A percentile compares a stretch with the other conserved stretches of the same genome.
Conservation (phyloP, 2,113 vertebrate genomes). For the Struthio camelus region DNA sequence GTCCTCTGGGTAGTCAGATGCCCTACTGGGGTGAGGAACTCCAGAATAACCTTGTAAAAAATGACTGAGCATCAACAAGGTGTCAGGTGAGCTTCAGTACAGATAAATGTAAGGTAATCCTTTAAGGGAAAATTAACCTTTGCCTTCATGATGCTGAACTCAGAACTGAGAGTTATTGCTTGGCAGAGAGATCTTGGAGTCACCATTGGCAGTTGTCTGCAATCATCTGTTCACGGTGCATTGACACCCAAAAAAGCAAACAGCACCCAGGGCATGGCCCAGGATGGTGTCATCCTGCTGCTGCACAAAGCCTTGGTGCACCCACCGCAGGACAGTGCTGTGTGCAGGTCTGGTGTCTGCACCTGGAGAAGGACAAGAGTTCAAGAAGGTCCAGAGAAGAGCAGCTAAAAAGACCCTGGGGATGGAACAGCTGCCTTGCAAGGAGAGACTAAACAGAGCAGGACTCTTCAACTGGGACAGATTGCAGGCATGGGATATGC, state of each 20-base stretch:
- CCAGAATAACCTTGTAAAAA: slow-evolving; percentile 43
- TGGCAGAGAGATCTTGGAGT: neutral
- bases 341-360: neutral
- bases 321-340: neutral
- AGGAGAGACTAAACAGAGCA: neutral
- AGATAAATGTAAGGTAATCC: neutral
- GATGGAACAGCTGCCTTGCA: neutral
- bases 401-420: neutral
- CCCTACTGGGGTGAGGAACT: neutral
- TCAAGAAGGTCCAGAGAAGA: neutral
- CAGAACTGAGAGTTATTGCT: neutral
- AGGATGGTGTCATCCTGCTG: neutral
- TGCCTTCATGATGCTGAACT: neutral
- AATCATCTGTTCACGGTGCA: accelerated
- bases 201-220: accelerated
- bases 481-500: neutral
- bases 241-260: neutral
- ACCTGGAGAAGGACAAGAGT: neutral
- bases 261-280: neutral
- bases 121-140: neutral
- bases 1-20: neutral
- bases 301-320: neutral
- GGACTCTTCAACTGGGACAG: neutral
- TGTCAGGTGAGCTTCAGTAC: accelerated
- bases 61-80: neutral